phyloP scores from a whole-genome alignment of 1,140 invertebrate genomes.

The Carcinoscorpius rotundicauda region DNA sequence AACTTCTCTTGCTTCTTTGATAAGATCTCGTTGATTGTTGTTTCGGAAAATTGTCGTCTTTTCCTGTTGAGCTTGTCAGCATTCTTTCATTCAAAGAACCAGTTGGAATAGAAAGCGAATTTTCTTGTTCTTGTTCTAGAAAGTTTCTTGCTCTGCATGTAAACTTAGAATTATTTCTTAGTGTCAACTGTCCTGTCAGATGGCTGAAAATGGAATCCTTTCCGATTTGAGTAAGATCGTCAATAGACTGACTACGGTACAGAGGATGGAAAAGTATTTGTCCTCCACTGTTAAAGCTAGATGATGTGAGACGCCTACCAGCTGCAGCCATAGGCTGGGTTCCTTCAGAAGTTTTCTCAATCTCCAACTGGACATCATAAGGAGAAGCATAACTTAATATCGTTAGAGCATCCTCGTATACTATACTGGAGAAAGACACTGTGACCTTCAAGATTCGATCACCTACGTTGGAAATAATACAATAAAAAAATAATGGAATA shows the following conservation, averaged over 20 bases:
- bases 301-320: conserved; percentile 4
- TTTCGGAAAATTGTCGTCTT: neutral
- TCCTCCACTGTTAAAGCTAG: conserved; percentile 13
- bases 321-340: neutral
- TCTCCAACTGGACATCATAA: conserved; percentile 61
- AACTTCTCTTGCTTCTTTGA: too few relatives aligned
- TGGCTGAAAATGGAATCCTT: neutral
- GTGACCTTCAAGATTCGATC: conserved; percentile 74
- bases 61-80: conserved; percentile 13
- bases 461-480: conserved; percentile 40
- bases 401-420: conserved; percentile 76
- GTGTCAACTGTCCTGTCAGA: conserved; percentile 10
- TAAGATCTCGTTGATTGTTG: too few relatives aligned
- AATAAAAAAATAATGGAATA: too few relatives aligned
- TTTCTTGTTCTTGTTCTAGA: conserved; percentile 2
- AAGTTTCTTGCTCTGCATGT: conserved; percentile 4
- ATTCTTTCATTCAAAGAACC: conserved; percentile 20
- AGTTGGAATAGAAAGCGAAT: conserved; percentile 1
- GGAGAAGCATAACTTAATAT: conserved; percentile 85
- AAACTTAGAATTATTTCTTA: conserved; percentile 11
- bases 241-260: conserved; percentile 52
- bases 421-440: conserved; percentile 74
- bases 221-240: conserved; percentile 38
- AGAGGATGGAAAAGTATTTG: conserved; percentile 47
- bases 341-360: conserved; percentile 36